A percentile compares a stretch with the other conserved stretches of the same genome.
Conservation (phyloP, 2,888 invertebrate genomes). For the Homarus gammarus region DNA sequence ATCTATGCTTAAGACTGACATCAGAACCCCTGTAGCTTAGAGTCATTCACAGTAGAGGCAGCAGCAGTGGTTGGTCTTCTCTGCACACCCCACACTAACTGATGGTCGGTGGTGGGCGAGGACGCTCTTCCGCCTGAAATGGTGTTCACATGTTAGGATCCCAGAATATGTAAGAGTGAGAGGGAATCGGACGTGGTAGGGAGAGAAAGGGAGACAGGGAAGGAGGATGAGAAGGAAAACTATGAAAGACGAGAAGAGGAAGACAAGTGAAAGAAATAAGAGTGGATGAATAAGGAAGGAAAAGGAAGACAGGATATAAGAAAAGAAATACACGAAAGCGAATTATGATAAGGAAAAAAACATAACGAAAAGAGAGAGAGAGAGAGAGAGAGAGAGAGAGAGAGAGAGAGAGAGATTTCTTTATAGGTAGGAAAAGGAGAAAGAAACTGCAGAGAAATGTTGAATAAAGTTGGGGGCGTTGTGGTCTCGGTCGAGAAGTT, state of each 20-base stretch:
- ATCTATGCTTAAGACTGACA: too few relatives aligned
- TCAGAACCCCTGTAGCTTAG: too few relatives aligned
- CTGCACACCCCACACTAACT: too few relatives aligned
- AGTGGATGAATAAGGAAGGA: background rate
- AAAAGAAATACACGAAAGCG: too few relatives aligned
- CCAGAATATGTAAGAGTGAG: background rate
- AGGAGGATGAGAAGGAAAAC: background rate
- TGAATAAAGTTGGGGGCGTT: background rate
- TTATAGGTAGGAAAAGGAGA: background rate
- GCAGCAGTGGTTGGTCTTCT: too few relatives aligned
- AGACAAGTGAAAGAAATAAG: background rate
- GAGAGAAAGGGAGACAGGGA: conserved; percentile 17
- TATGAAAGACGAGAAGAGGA: background rate
- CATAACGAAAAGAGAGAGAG: background rate
- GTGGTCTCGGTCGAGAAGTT: background rate
- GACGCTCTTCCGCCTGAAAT: background rate
- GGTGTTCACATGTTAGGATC: conserved; percentile 29
- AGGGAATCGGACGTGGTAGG: conserved; percentile 6
- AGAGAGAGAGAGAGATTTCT: background rate
- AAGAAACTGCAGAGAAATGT: background rate
- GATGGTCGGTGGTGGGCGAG: background rate
- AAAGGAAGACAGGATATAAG: background rate
- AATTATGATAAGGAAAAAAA: too few relatives aligned
- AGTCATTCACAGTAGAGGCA: too few relatives aligned
- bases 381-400: background rate